Evolutionary conservation across 2,113 vertebrate species (phyloP).

Genomic region (Sylvietta virens): DNA sequence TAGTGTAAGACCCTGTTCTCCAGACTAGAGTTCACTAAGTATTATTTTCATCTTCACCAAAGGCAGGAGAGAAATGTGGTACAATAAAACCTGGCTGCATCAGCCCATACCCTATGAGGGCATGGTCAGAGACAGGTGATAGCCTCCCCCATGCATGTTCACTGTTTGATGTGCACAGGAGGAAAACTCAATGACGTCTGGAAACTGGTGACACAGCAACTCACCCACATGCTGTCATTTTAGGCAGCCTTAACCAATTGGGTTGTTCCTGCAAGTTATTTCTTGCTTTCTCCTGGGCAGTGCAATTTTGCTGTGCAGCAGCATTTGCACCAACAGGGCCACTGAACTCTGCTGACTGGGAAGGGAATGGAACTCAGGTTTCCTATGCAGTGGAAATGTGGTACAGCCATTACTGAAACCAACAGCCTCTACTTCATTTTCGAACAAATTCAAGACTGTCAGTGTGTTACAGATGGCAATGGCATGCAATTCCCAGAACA

Average conservation of each 20-base stretch:
- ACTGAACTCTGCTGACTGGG: neutral
- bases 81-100: neutral
- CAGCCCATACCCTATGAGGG: neutral
- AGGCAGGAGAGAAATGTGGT: neutral
- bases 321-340: neutral
- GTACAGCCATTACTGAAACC: neutral
- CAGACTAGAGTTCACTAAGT: neutral
- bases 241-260: neutral
- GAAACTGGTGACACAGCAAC: neutral
- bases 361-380: neutral
- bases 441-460: neutral
- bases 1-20: neutral
- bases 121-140: neutral
- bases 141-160: neutral
- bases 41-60: neutral
- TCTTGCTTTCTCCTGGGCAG: neutral
- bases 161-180: rapidly evolving
- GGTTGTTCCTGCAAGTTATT: neutral
- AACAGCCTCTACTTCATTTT: neutral
- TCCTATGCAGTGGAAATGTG: neutral
- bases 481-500: neutral
- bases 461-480: neutral
- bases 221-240: neutral
- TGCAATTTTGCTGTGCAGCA: neutral
- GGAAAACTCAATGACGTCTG: neutral